Conservation (phyloP, 2,888 invertebrate species). For the Hecatera dysodea region DNA sequence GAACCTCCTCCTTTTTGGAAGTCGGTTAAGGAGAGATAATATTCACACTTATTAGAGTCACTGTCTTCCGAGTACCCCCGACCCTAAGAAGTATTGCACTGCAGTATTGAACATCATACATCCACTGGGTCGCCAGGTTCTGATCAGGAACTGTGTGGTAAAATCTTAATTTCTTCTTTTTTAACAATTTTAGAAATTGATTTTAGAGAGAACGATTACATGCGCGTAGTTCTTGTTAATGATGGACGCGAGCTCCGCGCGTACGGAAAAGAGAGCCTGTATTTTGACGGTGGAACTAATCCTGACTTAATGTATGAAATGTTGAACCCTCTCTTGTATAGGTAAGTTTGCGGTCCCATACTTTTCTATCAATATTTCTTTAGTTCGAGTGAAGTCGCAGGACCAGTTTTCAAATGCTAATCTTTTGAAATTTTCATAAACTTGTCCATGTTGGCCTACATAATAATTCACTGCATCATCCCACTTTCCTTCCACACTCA, state of each 20-base stretch:
- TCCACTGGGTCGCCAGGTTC: neutral
- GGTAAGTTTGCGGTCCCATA: slow-evolving; percentile 1
- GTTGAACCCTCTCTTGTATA: neutral
- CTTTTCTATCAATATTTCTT: neutral
- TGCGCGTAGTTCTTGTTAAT: neutral
- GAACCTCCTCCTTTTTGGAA: no score
- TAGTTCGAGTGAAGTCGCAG: neutral
- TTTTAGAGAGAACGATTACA: slow-evolving; percentile 3
- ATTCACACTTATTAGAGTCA: neutral
- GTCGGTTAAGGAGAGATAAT: no score
- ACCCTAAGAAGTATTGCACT: neutral
- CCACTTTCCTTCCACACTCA: neutral
- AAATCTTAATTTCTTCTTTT: neutral
- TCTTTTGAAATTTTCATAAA: neutral
- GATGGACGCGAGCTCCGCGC: neutral
- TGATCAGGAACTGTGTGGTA: neutral
- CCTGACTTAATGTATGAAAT: neutral
- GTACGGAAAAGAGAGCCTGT: neutral
- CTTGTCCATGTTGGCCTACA: neutral
- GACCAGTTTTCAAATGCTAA: neutral
- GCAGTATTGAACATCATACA: neutral
- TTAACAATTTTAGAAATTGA: neutral
- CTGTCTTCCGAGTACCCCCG: neutral
- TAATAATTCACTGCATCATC: neutral
- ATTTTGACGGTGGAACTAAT: neutral